Evolutionary conservation across 1,140 invertebrate genomes (phyloP).

Genomic region (Onthophagus taurus): DNA sequence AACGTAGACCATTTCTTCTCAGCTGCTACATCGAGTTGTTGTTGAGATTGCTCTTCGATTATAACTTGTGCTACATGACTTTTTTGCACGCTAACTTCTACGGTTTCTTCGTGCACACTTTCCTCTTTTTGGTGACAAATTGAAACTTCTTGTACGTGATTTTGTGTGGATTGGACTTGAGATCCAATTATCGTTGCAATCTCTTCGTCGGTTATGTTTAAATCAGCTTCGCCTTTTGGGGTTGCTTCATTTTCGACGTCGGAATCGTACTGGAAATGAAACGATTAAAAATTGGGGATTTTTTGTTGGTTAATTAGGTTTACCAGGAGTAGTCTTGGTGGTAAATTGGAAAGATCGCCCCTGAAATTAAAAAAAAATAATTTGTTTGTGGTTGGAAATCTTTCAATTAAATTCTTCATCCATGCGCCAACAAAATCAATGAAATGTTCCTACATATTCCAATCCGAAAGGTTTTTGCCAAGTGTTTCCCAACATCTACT

Average conservation of each 20-base stretch:
- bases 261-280: slow-evolving; percentile 5
- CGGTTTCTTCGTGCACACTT: slow-evolving; percentile 2
- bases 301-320: background rate
- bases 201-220: slow-evolving; percentile 19
- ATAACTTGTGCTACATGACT: background rate
- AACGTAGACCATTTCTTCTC: slow-evolving; percentile 60
- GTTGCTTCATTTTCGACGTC: slow-evolving; percentile 8
- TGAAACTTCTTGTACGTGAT: background rate
- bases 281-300: background rate
- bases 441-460: too few species aligned
- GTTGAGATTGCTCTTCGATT: background rate
- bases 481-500: too few species aligned
- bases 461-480: too few species aligned
- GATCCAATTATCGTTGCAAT: slow-evolving; percentile 9
- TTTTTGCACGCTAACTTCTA: slow-evolving; percentile 5
- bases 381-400: background rate
- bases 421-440: too few species aligned
- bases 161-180: slow-evolving; percentile 7
- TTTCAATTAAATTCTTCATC: background rate
- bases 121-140: background rate
- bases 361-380: slow-evolving; percentile 2
- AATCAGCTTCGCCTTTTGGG: slow-evolving; percentile 8
- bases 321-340: slow-evolving; percentile 7
- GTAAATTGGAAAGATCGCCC: slow-evolving; percentile 3
- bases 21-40: too few species aligned